These are phyloP conservation scores for Mystacides longicornis DNA, from an alignment of 2,888 invertebrate genomes.

Conservation along the genomic window DNA sequence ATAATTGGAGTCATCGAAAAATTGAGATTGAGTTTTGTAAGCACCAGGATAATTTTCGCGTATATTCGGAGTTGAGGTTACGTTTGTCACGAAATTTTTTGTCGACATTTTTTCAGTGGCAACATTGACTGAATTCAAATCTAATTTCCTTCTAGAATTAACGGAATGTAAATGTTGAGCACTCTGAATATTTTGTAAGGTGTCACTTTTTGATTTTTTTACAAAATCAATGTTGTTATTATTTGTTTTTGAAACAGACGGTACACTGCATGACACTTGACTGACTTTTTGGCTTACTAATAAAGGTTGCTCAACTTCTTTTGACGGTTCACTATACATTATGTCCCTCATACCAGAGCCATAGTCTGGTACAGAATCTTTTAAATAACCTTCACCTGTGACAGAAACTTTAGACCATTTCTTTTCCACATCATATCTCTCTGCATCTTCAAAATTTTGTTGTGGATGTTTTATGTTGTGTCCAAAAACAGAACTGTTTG, in stretches of 20 bases:
- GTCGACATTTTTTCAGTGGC: too few relatives aligned
- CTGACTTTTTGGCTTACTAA: background rate
- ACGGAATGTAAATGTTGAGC: background rate
- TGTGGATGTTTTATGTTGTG: background rate
- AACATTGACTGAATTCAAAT: background rate
- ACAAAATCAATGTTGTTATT: background rate
- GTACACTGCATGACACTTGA: background rate
- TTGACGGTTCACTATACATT: constrained; percentile 23
- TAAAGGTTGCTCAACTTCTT: too few relatives aligned
- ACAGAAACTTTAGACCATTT: background rate
- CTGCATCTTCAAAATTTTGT: too few relatives aligned
- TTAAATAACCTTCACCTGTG: constrained; percentile 30
- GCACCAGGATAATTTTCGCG: too few relatives aligned
- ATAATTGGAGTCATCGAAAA: background rate
- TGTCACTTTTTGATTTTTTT: background rate
- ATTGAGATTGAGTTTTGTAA: background rate
- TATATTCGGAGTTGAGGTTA: background rate
- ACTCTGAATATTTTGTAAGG: background rate
- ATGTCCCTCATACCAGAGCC: constrained; percentile 32
- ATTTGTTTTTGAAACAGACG: background rate
- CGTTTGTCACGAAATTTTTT: background rate
- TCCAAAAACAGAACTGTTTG: background rate
- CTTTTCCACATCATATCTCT: background rate
- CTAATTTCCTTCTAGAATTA: background rate
- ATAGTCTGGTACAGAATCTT: constrained; percentile 35